A percentile compares a stretch with the other conserved stretches of the same genome.
phyloP scores from a whole-genome alignment of 2,888 invertebrate species.

The Copidosoma aretas region DNA sequence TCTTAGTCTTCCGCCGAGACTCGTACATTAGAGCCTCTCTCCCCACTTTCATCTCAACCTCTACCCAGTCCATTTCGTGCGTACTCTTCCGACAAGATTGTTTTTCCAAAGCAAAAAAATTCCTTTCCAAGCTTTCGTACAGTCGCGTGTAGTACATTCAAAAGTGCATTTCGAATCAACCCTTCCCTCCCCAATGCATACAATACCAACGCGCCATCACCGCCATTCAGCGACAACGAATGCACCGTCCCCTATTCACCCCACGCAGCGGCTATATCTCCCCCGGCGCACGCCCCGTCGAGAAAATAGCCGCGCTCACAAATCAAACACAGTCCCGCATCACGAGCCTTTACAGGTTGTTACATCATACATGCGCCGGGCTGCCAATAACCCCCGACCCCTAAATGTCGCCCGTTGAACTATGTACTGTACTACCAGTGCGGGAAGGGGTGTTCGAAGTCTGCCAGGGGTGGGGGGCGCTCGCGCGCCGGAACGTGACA shows the following conservation, averaged over 20 bases:
- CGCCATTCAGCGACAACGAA: no score
- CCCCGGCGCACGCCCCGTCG: no score
- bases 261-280: no score
- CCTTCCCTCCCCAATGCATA: no score
- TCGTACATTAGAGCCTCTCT: conserved; percentile 40
- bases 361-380: conserved; percentile 21
- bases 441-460: background rate
- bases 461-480: conserved; percentile 39
- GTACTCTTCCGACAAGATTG: no score
- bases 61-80: conserved; percentile 5
- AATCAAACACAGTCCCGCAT: conserved; percentile 31
- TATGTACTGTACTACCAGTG: no score
- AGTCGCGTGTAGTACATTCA: no score
- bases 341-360: conserved; percentile 31
- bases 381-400: background rate
- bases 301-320: conserved; percentile 5
- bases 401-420: background rate
- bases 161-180: no score
- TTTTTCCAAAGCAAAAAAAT: no score
- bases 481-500: conserved; percentile 49
- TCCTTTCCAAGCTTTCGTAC: no score
- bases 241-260: no score
- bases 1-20: conserved; percentile 41
- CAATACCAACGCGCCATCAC: no score
- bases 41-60: background rate